Base-by-base conservation (phyloP, 2,113 vertebrate species). In the Forbesichthys papilliferus region DNA sequence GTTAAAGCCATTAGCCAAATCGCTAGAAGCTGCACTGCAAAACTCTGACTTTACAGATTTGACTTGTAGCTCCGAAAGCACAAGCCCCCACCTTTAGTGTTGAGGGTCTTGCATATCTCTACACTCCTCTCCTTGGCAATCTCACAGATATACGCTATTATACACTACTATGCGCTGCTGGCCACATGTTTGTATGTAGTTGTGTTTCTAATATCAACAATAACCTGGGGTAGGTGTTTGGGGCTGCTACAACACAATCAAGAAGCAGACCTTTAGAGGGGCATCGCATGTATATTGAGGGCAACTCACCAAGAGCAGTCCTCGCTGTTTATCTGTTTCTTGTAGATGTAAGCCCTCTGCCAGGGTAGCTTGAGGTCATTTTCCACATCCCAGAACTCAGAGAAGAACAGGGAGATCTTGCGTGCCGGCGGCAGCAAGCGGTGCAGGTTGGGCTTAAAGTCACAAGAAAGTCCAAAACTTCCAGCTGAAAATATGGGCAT, bases 401-500 rank as follows among this genome's bases (percentile, higher is more conserved):
- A 79, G 64, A 98, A 93, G 86, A 98, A 98, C 47, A 89, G 77
- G 0, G 77, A 90, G 77, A 99, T 61, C 86, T 99, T 99, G 70
- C 95, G 94, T 3, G 95, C 95, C 14, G 98, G 96, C 2, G 94
- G 93, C 88, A 99, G 88, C 75, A 98, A 81, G 56, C 98, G 94
- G 18, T 93, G 95, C 81, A 99, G 79, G 67, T 94, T 94, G 71
- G 75, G 79, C 62, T 94, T 95, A 83, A 92, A 86, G 92, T 99
- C 95, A 84, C 97, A 98, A 11, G 96, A 93, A 14, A 93, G 70
- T 11, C 96, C 95, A 73, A 98, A 99, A 86, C 96, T 97, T 77
- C 96, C 97, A 0, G 96, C 95, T 12, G 97, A 98, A 80, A 99
- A 91, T 88, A 98, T 92, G 83, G 97, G 96, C 16, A 86, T 88